Percentiles rank a stretch among this genome's conserved stretches.
Evolutionary conservation across 2,888 invertebrate genomes (phyloP).

Genomic region (Plebejus anna): DNA sequence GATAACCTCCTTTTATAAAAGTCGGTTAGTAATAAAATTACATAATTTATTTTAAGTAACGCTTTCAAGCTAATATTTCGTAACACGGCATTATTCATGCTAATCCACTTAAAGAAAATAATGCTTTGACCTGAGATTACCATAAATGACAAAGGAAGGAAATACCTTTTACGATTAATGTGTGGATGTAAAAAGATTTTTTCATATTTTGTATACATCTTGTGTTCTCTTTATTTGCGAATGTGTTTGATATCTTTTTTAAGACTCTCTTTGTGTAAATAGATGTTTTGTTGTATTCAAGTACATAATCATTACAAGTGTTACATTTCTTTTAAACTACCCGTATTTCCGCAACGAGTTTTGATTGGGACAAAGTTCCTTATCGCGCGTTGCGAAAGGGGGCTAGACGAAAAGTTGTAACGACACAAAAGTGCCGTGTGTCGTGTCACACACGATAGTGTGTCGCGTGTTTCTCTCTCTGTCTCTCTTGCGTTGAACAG

Average conservation of each 20-base stretch:
- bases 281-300: background rate
- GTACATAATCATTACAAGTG: background rate
- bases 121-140: constrained; percentile 26
- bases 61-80: background rate
- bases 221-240: constrained; percentile 12
- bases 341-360: too few species aligned
- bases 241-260: background rate
- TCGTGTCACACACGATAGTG: too few species aligned
- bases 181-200: constrained; percentile 11
- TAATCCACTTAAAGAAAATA: constrained; percentile 28
- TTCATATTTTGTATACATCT: constrained; percentile 12
- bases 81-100: constrained; percentile 3
- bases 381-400: too few species aligned
- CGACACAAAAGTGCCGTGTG: too few species aligned
- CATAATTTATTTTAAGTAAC: background rate
- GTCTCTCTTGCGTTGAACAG: too few species aligned
- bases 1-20: too few species aligned
- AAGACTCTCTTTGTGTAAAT: background rate
- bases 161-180: constrained; percentile 23
- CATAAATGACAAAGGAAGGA: constrained; percentile 27
- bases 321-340: too few species aligned
- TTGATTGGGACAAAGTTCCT: too few species aligned
- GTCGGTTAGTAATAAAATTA: background rate
- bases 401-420: too few species aligned
- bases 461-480: too few species aligned